Percentiles rank a stretch among this genome's conserved stretches.
Evolutionary conservation across 2,113 vertebrate genomes (phyloP).

Genomic region (Oenanthe oenanthe): DNA sequence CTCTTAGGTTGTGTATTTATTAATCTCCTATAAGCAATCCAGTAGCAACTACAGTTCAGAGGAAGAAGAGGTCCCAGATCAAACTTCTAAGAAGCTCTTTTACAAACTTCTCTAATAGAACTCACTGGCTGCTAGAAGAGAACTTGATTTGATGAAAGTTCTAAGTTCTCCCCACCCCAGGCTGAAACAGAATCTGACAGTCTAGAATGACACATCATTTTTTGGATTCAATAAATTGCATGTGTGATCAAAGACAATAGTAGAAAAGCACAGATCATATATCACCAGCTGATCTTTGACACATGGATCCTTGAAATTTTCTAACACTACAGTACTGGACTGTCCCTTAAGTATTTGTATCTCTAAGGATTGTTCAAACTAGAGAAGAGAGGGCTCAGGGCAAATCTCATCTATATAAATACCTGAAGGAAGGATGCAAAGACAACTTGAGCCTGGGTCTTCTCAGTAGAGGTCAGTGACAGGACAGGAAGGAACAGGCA

Average conservation of each 20-base stretch:
- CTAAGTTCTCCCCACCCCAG: not conserved
- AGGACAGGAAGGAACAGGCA: not conserved
- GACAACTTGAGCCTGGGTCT: not conserved
- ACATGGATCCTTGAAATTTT: not conserved
- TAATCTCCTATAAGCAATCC: not conserved
- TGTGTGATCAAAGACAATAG: not conserved
- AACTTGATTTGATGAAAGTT: not conserved
- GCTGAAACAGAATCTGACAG: not conserved
- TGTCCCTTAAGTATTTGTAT: not conserved
- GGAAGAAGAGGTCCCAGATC: not conserved
- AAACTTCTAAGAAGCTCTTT: not conserved
- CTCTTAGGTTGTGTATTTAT: not conserved
- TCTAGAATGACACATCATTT: accelerated
- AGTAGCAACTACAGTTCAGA: not conserved
- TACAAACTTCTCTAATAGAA: not conserved
- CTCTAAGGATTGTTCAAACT: not conserved
- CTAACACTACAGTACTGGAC: not conserved
- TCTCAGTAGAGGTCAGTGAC: not conserved
- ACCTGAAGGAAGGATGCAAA: not conserved
- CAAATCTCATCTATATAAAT: not conserved
- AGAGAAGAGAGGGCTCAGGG: not conserved
- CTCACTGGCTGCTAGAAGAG: not conserved
- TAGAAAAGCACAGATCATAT: not conserved
- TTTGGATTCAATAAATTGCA: not conserved
- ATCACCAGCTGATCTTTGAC: not conserved